Evolutionary conservation across 2,888 invertebrate genomes (phyloP), one percentile per base, ranked within the genome.

Genomic region (Julus scanicus): DNA sequence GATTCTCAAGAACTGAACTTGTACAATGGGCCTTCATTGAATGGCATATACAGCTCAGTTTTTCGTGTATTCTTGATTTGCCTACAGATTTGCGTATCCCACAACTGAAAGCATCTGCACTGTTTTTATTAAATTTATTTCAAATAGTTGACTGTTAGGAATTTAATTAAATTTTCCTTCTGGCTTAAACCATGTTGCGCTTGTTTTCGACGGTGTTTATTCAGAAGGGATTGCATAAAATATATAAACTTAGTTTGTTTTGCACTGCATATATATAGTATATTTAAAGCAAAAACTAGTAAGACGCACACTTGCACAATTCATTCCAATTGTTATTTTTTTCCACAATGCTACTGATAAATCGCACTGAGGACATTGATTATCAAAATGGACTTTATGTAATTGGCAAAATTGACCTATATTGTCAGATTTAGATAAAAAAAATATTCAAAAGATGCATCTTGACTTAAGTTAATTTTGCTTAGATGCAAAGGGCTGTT

Each of bases 111-210:
- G 71, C 71, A 71, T 39, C 37, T 80, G 37, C 80, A 39, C 9
- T 9, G 2, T 80, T 80, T 37, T 29, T 80, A 80, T 80, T 63
- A n/a, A n/a, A 17, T n/a, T 15, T 71, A 71, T 80, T 80, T 80
- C 80, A 29, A 20, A 80, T 80, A 9, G 13, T 37, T 29, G 71
- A 6, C 29, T 80, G 80, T 80, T 80, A 15, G 37, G 13, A 80
- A 80, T 80, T 80, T 37, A 80, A 80, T 80, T 80, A 80, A 80
- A 80, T 80, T 80, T 80, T 37, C 80, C 37, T 37, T 29, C 13
- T 37, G 15, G 11, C 5, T 39, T 37, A 13, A 29, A 39, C 13
- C 37, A 39, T 13, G 29, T 11, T 37, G 37, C 80, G 11, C 13
- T 37, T 80, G 37, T 37, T 80, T 71, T n/a, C 8, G 4, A 13